Base-by-base conservation (phyloP, 1,140 invertebrate species). In the Pseudomyrmex pallidus region DNA sequence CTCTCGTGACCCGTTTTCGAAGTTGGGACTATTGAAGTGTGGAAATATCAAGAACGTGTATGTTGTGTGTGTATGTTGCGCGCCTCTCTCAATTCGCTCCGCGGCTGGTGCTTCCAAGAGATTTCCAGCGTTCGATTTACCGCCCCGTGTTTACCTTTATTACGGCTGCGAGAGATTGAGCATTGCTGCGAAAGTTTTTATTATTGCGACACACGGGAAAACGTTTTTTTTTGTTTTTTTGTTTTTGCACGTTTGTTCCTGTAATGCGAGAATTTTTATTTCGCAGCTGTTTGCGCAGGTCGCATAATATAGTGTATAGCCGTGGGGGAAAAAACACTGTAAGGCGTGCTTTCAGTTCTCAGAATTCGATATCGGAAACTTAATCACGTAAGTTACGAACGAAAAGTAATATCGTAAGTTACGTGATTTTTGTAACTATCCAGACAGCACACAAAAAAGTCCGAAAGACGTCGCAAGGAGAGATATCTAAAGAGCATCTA, bases 1-100 rank as follows among this genome's bases (percentile, higher is more conserved):
- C 64, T 82, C 50, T 74, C 52, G 20, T 72, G 85, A 84, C 86
- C 86, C 85, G 72, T 57, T 87, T 87, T 66, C 72, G n/a, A 86
- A 86, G 85, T 83, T 87, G 76, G 83, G 82, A 74, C 85, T 86
- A 86, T 87, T 56, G 85, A 70, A 46, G 56, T 22, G 64, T 8
- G 66, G 17, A 72, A 80, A 80, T 80, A 80, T 80, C 76, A 70
- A 48, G 66, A 80, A 78, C 54, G 44, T 80, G 76, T 59, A 35
- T 12, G 44, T 70, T 59, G 54, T 54, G 54, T 80, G 35, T 35
- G 7, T 35, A 35, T 35, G 35, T 35, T 35, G 35, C 35, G 35
- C 35, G 35, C 35, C 35, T 35, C 35, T 35, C 35, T 70, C 72
- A 80, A 12, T 7, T 22, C 25, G 61, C 46, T 74, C n/a, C 59